Conservation (phyloP, 2,797 vertebrate species). For the Alfaro cultratus region DNA sequence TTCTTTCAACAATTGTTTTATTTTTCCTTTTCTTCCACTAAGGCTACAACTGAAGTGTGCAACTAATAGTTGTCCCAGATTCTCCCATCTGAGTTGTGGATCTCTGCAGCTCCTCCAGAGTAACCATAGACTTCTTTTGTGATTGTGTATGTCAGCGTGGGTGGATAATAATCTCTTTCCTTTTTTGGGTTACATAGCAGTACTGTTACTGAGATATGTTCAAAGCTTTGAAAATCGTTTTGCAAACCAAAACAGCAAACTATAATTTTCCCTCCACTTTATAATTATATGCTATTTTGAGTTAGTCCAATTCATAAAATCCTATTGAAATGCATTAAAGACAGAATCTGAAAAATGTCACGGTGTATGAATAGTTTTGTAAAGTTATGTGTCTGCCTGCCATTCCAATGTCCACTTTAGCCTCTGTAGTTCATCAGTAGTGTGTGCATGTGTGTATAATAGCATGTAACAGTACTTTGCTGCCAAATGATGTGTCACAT, state of each 20-base stretch:
- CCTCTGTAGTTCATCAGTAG: constrained; percentile 33
- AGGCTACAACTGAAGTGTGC: not conserved
- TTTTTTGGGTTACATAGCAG: not conserved
- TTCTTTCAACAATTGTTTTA: not conserved
- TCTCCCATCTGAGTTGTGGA: not conserved
- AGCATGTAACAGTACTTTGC: constrained; percentile 33
- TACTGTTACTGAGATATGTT: not conserved
- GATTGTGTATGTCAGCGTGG: not conserved
- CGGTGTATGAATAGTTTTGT: not conserved
- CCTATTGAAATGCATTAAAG: not conserved
- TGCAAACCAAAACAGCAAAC: not conserved
- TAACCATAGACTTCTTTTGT: not conserved
- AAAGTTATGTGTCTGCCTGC: not conserved
- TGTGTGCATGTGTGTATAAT: constrained; percentile 5
- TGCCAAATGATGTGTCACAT: constrained; percentile 45
- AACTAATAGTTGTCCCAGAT: not conserved
- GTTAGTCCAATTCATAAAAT: not conserved
- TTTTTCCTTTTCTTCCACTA: not conserved
- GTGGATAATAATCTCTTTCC: not conserved
- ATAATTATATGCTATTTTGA: not conserved
- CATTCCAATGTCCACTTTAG: constrained; percentile 7
- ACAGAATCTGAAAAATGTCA: not conserved
- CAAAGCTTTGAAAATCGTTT: not conserved
- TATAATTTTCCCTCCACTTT: not conserved
- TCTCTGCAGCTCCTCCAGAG: not conserved